phyloP scores from a whole-genome alignment of 2,888 invertebrate genomes.

The Drosophila infuscata region DNA sequence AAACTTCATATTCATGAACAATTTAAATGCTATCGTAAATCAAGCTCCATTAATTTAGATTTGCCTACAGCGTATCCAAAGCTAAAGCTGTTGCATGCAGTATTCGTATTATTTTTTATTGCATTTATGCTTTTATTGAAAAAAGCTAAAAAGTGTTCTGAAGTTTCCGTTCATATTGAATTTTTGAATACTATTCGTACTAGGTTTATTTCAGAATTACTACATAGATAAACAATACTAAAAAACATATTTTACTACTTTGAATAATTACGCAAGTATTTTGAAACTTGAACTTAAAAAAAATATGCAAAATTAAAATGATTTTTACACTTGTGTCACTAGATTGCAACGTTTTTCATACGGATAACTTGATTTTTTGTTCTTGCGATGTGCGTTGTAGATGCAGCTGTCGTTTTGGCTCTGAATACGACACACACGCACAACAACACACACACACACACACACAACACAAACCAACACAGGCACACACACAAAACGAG shows the following conservation, averaged over 20 bases:
- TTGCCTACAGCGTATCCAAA: slow-evolving; percentile 11
- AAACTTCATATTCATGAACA: not conserved
- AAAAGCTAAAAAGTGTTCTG: not conserved
- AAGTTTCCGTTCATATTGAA: not conserved
- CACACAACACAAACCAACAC: not conserved
- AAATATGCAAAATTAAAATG: not conserved
- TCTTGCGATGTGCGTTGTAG: slow-evolving; percentile 44
- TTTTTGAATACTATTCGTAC: not conserved
- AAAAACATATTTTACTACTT: not conserved
- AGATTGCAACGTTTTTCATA: slow-evolving; percentile 1
- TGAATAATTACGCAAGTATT: not conserved
- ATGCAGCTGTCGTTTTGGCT: slow-evolving; percentile 52
- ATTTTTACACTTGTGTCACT: not conserved
- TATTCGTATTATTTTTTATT: not conserved
- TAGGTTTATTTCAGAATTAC: not conserved
- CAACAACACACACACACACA: not conserved
- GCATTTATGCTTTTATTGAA: not conserved
- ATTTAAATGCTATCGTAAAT: too few species aligned
- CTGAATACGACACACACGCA: slow-evolving; percentile 13
- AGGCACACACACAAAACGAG: slow-evolving; percentile 1
- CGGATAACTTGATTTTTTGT: not conserved
- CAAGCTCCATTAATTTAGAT: too few species aligned
- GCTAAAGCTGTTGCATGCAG: not conserved
- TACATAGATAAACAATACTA: not conserved
- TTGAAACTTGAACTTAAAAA: not conserved